Evolutionary conservation across 2,113 vertebrate genomes (phyloP).

Genomic region (Nettapus auritus): DNA sequence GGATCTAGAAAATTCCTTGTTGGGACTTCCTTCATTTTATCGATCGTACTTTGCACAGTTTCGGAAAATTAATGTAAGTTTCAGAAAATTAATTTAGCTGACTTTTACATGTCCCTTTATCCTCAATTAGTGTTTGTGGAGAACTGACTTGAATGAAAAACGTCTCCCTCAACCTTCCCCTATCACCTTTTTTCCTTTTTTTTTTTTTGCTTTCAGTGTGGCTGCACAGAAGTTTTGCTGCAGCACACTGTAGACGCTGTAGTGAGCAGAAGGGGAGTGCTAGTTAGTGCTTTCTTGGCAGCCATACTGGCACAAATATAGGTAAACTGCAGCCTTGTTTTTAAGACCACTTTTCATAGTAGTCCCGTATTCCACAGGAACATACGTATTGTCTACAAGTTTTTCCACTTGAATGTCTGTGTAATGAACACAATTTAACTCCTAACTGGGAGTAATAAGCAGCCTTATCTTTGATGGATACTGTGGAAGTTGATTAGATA

Average conservation of each 20-base stretch:
- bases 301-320: neutral
- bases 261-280: neutral
- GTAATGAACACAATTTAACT: neutral
- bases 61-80: slow-evolving; percentile 93
- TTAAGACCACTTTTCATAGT: neutral
- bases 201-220: neutral
- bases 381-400: neutral
- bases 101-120: neutral
- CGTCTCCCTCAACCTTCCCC: neutral
- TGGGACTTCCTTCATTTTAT: slow-evolving; percentile 92
- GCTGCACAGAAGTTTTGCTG: neutral
- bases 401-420: neutral
- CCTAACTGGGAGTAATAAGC: neutral
- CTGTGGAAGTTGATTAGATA: neutral
- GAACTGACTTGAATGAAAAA: neutral
- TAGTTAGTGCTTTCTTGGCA: neutral
- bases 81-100: neutral
- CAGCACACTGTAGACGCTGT: neutral
- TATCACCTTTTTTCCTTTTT: no score
- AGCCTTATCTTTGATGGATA: neutral
- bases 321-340: neutral
- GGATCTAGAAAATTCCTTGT: slow-evolving; percentile 92
- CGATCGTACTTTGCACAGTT: slow-evolving; percentile 88
- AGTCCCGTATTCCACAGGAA: neutral
- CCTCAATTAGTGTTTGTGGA: neutral